phyloP scores from a whole-genome alignment of 2,797 vertebrate species.

The Takifugu rubripes region DNA sequence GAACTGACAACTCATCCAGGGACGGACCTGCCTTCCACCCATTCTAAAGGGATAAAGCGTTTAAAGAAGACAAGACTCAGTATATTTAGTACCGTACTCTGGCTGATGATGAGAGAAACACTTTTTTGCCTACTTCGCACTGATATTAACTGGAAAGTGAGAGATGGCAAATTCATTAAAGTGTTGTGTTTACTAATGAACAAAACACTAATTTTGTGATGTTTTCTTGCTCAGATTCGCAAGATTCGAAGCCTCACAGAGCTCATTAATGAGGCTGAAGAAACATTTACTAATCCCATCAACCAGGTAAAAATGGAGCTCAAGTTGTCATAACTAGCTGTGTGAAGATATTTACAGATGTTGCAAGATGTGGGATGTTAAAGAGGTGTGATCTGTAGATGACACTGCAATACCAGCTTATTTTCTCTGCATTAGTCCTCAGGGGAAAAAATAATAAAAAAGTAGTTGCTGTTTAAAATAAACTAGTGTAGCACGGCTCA shows the following conservation, averaged over 20 bases:
- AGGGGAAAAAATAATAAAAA: too few species aligned
- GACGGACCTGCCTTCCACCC: too few species aligned
- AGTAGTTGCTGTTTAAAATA: too few species aligned
- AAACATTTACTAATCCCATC: constrained; percentile 73
- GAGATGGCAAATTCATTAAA: background rate
- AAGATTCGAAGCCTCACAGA: constrained; percentile 84
- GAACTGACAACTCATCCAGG: too few species aligned
- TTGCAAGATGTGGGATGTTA: too few species aligned
- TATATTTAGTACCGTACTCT: background rate
- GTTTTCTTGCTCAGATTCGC: constrained; percentile 72
- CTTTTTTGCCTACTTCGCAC: background rate
- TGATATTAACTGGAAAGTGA: background rate
- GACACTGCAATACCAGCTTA: background rate
- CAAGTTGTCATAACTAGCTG: background rate
- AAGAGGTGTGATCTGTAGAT: background rate
- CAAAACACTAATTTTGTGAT: background rate
- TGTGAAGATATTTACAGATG: too few species aligned
- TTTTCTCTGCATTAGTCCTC: too few species aligned
- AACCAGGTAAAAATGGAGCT: constrained; percentile 68
- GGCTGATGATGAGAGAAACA: background rate
- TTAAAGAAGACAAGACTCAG: too few species aligned
- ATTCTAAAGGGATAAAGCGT: too few species aligned
- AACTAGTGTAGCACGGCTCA: too few species aligned
- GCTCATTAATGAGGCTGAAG: constrained; percentile 83
- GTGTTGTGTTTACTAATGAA: background rate